Evolutionary conservation across 1,140 invertebrate genomes (phyloP), one percentile per base, ranked within the genome.

Genomic region (Artemia franciscana): DNA sequence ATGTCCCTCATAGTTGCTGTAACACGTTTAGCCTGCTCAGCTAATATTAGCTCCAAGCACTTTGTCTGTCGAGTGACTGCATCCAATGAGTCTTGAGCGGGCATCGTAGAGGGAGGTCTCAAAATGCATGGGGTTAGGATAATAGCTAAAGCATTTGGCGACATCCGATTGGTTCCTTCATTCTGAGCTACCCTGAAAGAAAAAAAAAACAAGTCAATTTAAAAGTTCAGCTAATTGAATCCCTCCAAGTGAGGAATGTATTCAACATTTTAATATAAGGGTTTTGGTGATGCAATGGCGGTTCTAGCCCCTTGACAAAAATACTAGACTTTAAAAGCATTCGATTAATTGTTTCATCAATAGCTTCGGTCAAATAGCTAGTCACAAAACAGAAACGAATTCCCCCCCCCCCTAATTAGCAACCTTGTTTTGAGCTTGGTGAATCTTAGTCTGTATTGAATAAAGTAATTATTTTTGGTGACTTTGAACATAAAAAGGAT

Each of bases 71-170:
- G 77, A 64, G 81, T 78, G 63, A 88, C 86, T 69, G 87, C 84
- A 62, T 58, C 66, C 3, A 69, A 58, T 18, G 68, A 69, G 30
- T 70, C 69, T 73, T 94, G 91, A 15, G 89, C 90, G 26, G 88
- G 87, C 60, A 91, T 78, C 57, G 81, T 73, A 70, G 88, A 84
- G 72, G 87, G 86, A 27, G 88, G 89, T 59, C 90, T 78, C 62
- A 96, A 75, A 60, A 96, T 86, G 73, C 90, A 94, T 5, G 92
- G 92, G 9, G 91, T 90, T 76, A 95, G 95, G 57, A 96, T 88
- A 66, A 95, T 92, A 18, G 92, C 88, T 60, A 97, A 74, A 51
- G 88, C 86, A 67, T 86, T 87, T 0, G 88, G 78, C 65, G 84
- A 88, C 92, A 97, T 97, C 63, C 88, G 81, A 74, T 95, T 96